These are phyloP conservation scores for Gnathonemus longibarbis DNA, from an alignment of 2,113 vertebrate genomes.

Conservation along the genomic window DNA sequence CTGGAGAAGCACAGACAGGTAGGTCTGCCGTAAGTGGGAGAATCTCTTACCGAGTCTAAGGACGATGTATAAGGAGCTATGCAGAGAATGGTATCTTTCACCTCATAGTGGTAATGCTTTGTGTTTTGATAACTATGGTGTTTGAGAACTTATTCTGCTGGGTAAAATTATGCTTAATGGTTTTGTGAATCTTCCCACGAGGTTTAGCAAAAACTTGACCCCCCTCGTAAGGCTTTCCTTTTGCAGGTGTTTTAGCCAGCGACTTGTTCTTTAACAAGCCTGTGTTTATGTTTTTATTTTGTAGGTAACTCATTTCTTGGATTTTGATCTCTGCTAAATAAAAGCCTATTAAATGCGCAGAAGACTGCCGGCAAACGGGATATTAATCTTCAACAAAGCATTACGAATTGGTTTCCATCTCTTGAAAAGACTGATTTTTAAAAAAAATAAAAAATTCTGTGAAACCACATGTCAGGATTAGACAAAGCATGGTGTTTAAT, in stretches of 20 bases:
- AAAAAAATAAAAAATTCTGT: too few species aligned
- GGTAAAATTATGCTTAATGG: neutral
- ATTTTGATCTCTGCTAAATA: neutral
- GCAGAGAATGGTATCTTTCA: neutral
- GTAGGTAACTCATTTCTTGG: neutral
- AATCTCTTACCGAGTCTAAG: neutral
- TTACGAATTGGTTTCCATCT: neutral
- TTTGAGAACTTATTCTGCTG: neutral
- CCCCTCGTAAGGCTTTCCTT: neutral
- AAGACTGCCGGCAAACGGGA: neutral
- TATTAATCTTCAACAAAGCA: neutral
- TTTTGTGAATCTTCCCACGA: neutral
- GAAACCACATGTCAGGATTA: neutral
- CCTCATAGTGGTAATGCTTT: neutral
- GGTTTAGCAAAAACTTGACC: neutral
- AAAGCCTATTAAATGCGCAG: neutral
- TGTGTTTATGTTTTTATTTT: neutral
- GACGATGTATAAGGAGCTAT: neutral
- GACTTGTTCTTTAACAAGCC: neutral
- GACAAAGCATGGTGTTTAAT: neutral
- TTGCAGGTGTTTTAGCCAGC: neutral
- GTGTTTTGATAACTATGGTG: neutral
- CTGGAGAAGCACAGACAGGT: slow-evolving; percentile 92
- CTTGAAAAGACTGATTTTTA: neutral
- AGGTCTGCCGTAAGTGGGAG: neutral